Base-by-base conservation (phyloP, 2,113 vertebrate genomes). In the Phyllostomus discolor region DNA sequence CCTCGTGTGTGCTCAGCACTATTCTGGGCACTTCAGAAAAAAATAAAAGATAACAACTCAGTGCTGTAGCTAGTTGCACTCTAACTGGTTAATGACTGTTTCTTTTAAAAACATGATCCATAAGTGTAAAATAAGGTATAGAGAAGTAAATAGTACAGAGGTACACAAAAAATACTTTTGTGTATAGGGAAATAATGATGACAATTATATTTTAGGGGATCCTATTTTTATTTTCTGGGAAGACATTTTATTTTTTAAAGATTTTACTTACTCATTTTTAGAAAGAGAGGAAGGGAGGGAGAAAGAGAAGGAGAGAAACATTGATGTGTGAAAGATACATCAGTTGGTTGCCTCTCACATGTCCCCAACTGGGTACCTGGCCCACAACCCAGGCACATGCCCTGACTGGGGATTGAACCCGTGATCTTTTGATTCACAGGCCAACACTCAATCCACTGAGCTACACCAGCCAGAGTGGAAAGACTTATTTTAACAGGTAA, bases 401-500 rank as follows among this genome's bases (percentile, higher is more conserved):
- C 57, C 22, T 59, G 57, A 59, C 57, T 59, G 57, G 22, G 57
- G 57, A 59, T 59, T 2, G 22, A 59, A 59, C 20, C 8, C 1
- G 22, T 24, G 57, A 59, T 10, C 22, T 59, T 57, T 59, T 7
- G 8, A 10, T 59, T 59, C 57, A 24, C 22, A 59, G 57, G 57
- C 57, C 22, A 24, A 9, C 22, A 59, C 22, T 24, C 57, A 59
- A 24, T 59, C 22, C 20, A 24, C 8, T 59, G 20, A 59, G 22
- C 57, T 24, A 59, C 6, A 59, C 57, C 57, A 59, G 8, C 57
- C 57, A 59, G 57, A 24, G 20, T 59, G 57, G 57, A 24, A 59
- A 24, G 20, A 38, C 24, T 82, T 54, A 20, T 94, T 96, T 97
- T 95, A 62, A 90, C 19, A 72, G 35, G 35, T 75, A 24, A 81